Conservation (phyloP, 64 coral and sea anemone genomes). For the Montipora foliosa region DNA sequence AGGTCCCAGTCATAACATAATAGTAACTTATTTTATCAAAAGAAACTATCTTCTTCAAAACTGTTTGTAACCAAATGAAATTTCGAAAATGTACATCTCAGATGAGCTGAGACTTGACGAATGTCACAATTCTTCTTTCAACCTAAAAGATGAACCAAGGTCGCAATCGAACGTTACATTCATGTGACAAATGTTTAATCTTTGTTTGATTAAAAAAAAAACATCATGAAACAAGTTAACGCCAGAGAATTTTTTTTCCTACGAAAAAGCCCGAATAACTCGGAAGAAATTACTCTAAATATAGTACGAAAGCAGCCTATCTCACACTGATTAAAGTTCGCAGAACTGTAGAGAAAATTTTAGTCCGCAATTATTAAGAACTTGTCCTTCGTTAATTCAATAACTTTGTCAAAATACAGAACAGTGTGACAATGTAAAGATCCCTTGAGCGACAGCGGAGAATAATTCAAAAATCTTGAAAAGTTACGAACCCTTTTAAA, state of each 20-base stretch:
- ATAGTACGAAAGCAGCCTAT: not conserved
- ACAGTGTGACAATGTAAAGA: not conserved
- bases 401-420: not conserved
- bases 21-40: no score
- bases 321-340: not conserved
- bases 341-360: not conserved
- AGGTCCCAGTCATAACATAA: no score
- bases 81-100: no score
- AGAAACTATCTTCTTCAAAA: not conserved
- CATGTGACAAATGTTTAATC: no score
- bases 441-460: not conserved
- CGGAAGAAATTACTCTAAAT: not conserved
- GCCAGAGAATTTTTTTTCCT: no score
- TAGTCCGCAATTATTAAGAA: not conserved
- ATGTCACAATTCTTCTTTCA: no score
- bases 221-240: no score
- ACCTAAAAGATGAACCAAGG: no score
- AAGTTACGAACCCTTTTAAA: not conserved
- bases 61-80: not conserved
- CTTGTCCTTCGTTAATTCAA: constrained; percentile 15
- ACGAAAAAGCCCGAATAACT: no score
- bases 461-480: not conserved
- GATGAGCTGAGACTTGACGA: no score
- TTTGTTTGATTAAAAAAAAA: no score
- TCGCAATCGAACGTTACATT: no score